Conservation (phyloP, 1,140 invertebrate species). For the Conus ventricosus region DNA sequence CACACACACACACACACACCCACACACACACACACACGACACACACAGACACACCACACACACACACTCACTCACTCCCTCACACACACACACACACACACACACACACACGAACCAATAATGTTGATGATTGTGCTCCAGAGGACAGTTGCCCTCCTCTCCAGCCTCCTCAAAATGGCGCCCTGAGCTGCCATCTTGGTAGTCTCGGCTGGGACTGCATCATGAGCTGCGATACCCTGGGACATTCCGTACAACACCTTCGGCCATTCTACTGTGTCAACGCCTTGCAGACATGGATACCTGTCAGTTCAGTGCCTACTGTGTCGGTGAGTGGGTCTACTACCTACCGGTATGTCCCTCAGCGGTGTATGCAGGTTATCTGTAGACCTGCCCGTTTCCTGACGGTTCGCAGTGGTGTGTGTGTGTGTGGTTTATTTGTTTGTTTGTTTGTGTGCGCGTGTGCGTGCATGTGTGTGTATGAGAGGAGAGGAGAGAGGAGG, state of each 20-base stretch:
- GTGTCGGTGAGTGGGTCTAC: background rate
- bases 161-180: background rate
- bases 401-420: too few species aligned
- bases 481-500: too few species aligned
- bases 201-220: constrained; percentile 19
- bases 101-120: too few species aligned
- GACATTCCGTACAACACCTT: background rate
- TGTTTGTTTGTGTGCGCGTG: too few species aligned
- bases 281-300: background rate
- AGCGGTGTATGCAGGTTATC: background rate
- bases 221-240: background rate
- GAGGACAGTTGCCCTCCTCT: background rate
- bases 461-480: too few species aligned
- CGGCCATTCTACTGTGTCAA: constrained; percentile 20
- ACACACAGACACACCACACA: too few species aligned
- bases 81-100: too few species aligned
- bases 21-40: too few species aligned
- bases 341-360: background rate
- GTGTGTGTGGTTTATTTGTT: too few species aligned
- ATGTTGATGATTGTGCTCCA: background rate
- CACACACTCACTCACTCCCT: too few species aligned
- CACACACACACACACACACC: too few species aligned
- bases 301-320: background rate
- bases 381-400: background rate
- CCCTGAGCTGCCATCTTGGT: constrained; percentile 5